These are phyloP conservation scores for Drosophila monieri DNA, from an alignment of 2,888 invertebrate species.

Conservation along the genomic window DNA sequence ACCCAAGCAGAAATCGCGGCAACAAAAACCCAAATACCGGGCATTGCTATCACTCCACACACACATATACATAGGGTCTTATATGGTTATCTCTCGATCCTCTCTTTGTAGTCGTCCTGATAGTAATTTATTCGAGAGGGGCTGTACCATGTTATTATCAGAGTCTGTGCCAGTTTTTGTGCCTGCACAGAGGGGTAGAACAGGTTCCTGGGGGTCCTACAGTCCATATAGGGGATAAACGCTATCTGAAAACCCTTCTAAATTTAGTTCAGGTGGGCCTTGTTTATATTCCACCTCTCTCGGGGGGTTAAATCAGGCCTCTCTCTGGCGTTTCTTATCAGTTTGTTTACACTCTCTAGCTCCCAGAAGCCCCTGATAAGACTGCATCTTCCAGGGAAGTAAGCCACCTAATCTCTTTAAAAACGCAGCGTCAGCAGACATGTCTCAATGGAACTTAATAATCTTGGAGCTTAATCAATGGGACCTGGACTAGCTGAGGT, in stretches of 20 bases:
- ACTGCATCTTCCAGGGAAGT: not conserved
- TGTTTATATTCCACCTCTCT: not conserved
- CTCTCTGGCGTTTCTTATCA: not conserved
- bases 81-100: conserved; percentile 48
- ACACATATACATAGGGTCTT: conserved; percentile 20
- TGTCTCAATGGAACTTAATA: conserved; percentile 16
- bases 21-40: conserved; percentile 40
- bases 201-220: not conserved
- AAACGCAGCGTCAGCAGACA: conserved; percentile 8
- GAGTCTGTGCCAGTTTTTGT: conserved; percentile 45
- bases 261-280: not conserved
- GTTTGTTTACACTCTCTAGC: not conserved
- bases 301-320: not conserved
- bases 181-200: not conserved
- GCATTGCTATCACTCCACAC: conserved; percentile 53
- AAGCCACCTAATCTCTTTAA: not conserved
- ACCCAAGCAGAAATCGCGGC: conserved; percentile 1
- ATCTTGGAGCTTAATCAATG: conserved; percentile 13
- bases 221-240: not conserved
- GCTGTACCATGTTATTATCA: conserved; percentile 66
- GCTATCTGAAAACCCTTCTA: not conserved
- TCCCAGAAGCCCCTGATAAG: not conserved
- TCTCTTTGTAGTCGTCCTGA: conserved; percentile 47
- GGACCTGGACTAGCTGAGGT: not conserved
- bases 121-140: conserved; percentile 76